Percentiles rank a stretch among this genome's conserved stretches.
Evolutionary conservation across 2,888 invertebrate species (phyloP).

Genomic region (Platycheirus rosarum): DNA sequence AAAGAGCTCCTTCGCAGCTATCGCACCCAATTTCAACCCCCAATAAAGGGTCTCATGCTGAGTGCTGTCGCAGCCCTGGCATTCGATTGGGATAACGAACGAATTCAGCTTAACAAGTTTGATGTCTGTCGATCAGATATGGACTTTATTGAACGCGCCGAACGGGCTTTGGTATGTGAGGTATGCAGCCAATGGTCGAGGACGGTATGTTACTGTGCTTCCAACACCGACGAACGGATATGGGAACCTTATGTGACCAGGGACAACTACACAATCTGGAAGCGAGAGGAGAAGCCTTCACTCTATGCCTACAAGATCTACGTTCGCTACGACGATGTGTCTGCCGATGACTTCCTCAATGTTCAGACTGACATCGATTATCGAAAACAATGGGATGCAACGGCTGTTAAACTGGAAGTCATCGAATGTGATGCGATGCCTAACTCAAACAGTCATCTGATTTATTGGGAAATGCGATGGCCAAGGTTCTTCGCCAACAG

Average conservation of each 20-base stretch:
- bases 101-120: constrained; percentile 85
- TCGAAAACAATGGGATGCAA: constrained; percentile 90
- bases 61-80: constrained; percentile 84
- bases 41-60: constrained; percentile 84
- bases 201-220: constrained; percentile 79
- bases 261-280: constrained; percentile 91
- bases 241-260: constrained; percentile 90
- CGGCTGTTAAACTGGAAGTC: constrained; percentile 88
- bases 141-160: constrained; percentile 84
- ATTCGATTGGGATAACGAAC: constrained; percentile 86
- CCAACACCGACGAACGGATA: constrained; percentile 78
- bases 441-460: constrained; percentile 86
- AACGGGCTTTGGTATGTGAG: constrained; percentile 83
- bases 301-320: constrained; percentile 94
- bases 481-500: constrained; percentile 92
- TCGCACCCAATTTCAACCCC: constrained; percentile 81
- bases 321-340: constrained; percentile 90
- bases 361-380: constrained; percentile 92
- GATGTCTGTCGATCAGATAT: constrained; percentile 85
- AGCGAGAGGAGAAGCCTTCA: constrained; percentile 87
- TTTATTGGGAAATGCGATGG: constrained; percentile 96
- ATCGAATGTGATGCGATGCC: constrained; percentile 86
- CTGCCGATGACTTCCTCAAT: constrained; percentile 90
- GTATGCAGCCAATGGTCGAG: constrained; percentile 78
- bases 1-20: constrained; percentile 83